Percentiles rank a stretch among this genome's conserved stretches.
These are phyloP conservation scores for Syritta pipiens DNA, from an alignment of 2,888 invertebrate genomes.

Conservation along the genomic window DNA sequence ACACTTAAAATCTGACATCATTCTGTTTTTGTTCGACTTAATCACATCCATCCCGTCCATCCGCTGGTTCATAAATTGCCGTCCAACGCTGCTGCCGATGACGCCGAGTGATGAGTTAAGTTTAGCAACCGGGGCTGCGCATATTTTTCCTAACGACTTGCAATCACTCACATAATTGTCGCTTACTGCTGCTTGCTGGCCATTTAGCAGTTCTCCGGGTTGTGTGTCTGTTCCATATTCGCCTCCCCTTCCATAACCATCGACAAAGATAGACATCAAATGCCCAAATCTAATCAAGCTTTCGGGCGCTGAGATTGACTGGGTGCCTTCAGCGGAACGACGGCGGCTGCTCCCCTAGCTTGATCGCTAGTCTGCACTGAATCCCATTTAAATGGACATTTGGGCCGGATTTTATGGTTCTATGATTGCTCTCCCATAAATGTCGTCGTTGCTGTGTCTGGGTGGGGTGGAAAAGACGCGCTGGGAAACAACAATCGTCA, in stretches of 20 bases:
- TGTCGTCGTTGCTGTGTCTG: background rate
- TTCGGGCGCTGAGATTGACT: background rate
- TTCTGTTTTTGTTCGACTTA: slow-evolving; percentile 47
- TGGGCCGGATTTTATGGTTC: slow-evolving; percentile 48
- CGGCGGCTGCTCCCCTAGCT: background rate
- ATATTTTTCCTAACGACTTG: slow-evolving; percentile 36
- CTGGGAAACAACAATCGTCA: background rate
- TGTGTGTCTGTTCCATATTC: slow-evolving; percentile 56
- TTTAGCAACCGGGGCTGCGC: slow-evolving; percentile 22
- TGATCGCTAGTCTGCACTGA: slow-evolving; percentile 20
- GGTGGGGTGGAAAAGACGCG: slow-evolving; percentile 7
- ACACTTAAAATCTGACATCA: slow-evolving; percentile 67
- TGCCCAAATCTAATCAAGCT: slow-evolving; percentile 43
- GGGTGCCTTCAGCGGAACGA: too few relatives aligned
- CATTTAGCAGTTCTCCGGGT: slow-evolving; percentile 51
- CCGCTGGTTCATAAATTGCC: slow-evolving; percentile 31
- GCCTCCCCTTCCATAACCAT: too few relatives aligned
- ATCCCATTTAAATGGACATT: slow-evolving; percentile 54
- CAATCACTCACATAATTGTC: slow-evolving; percentile 48
- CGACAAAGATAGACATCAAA: slow-evolving; percentile 13
- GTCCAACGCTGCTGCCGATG: slow-evolving; percentile 1
- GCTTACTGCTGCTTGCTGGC: slow-evolving; percentile 26
- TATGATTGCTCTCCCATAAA: slow-evolving; percentile 2
- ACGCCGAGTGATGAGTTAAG: slow-evolving; percentile 9
- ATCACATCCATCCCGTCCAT: slow-evolving; percentile 41